Percentiles rank a stretch among this genome's conserved stretches.
Conservation (phyloP, 1,140 invertebrate species). For the Papilio xuthus region DNA sequence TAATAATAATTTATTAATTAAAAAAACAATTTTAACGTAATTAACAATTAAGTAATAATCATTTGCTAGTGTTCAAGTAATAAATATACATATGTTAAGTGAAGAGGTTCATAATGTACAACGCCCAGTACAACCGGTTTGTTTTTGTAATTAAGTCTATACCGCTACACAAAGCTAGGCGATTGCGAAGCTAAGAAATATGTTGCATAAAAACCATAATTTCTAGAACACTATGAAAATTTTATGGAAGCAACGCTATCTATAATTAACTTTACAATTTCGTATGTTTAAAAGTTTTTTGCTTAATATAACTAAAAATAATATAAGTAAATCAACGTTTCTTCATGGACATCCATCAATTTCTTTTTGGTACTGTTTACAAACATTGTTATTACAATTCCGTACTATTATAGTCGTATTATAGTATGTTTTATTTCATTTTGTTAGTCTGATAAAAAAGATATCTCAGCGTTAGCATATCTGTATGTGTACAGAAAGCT, state of each 20-base stretch:
- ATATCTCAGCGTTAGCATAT: background rate
- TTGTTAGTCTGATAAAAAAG: background rate
- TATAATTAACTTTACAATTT: background rate
- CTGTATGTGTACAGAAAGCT: background rate
- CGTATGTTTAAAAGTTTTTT: too few relatives aligned
- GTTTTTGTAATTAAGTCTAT: background rate
- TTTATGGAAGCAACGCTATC: background rate
- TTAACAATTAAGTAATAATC: background rate
- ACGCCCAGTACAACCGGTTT: conserved; percentile 5
- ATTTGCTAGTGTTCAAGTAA: background rate
- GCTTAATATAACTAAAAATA: too few relatives aligned
- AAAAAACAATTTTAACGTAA: background rate
- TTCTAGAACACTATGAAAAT: background rate
- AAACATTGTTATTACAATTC: too few relatives aligned
- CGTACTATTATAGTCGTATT: too few relatives aligned
- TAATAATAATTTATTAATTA: background rate
- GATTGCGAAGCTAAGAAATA: background rate
- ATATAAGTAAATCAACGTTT: too few relatives aligned
- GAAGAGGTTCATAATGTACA: background rate
- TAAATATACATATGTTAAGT: background rate
- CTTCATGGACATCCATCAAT: too few relatives aligned
- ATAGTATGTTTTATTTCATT: too few relatives aligned
- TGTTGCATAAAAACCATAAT: background rate
- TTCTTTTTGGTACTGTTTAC: too few relatives aligned
- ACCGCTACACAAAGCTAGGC: background rate